Evolutionary conservation across 2,888 invertebrate genomes (phyloP), one percentile per base, ranked within the genome.

Genomic region (Polydrusus tereticollis): DNA sequence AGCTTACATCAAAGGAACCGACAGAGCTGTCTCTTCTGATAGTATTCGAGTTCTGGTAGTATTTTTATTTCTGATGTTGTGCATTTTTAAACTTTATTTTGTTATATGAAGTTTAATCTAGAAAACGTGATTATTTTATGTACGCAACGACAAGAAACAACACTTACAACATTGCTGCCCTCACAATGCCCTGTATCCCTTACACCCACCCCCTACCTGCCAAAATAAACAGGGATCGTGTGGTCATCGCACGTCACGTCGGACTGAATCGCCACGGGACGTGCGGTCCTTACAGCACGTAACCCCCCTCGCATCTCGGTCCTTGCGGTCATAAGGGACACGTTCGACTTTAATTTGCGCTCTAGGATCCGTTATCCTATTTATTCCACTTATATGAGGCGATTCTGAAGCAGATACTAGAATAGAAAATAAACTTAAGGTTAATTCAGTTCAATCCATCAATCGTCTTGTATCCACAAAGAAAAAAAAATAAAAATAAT

Each of bases 341-440:
- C 86, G 86, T 86, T 82, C 82, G 84, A 84, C 83, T 86, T 86
- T 86, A 86, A 86, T 86, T 86, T 82, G 78, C 77, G 77, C 70
- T 57, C 63, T 58, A 77, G 74, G 73, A 78, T 55, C 72, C 62
- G 74, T 78, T 77, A 81, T 82, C 80, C 81, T 83, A 84, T 84
- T 84, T 83, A 83, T 84, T 83, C 83, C 84, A 82, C 82, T 84
- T 84, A 83, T 78, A 80, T 36, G 50, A 59, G 14, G 8, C 23
- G 16, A 29, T 55, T 55, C 52, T 7, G 21, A 10, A 2, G 36
- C 2, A 36, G 36, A 36, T 33, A 33, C 33, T 10, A 10, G 33
- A 33, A 33, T 33, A 7, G 33, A 10, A 4, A 12, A 36, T 8
- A 10, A n/a, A 12, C 36, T 36, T 36, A 36, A 36, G n/a, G n/a